These are phyloP conservation scores for Mormyrus iriodes DNA, from an alignment of 2,113 vertebrate genomes.

Conservation along the genomic window DNA sequence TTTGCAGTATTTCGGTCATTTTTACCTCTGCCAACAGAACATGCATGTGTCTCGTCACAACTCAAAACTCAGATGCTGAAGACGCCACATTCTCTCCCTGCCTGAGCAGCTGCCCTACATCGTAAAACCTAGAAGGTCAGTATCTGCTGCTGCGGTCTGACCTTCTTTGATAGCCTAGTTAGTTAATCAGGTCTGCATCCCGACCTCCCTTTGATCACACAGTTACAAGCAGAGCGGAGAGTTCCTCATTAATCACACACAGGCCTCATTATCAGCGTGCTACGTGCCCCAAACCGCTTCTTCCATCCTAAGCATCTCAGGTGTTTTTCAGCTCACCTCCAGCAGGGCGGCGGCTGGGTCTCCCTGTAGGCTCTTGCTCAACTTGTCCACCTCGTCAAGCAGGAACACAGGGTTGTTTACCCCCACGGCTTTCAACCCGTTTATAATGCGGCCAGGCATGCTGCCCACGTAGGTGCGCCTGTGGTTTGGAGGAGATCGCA, in stretches of 20 bases:
- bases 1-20: not conserved
- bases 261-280: not conserved
- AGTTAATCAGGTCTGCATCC: not conserved
- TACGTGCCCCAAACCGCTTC: not conserved
- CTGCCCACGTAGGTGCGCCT: conserved; percentile 95
- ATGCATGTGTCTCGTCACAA: not conserved
- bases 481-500: not conserved
- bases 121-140: not conserved
- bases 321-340: conserved; percentile 66
- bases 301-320: not conserved
- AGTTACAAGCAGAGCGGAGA: not conserved
- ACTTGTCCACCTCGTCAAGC: conserved; percentile 92
- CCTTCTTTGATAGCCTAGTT: not conserved
- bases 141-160: not conserved
- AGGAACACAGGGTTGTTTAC: conserved; percentile 96
- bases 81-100: not conserved
- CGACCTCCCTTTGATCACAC: not conserved
- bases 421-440: conserved; percentile 83
- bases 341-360: conserved; percentile 91
- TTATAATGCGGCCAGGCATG: conserved; percentile 95
- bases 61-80: not conserved
- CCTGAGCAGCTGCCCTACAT: not conserved
- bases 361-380: conserved; percentile 90
- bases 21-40: not conserved
- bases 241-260: not conserved